These are phyloP conservation scores for Mirza zaza DNA, from an alignment of 2,113 vertebrate genomes.

Conservation along the genomic window DNA sequence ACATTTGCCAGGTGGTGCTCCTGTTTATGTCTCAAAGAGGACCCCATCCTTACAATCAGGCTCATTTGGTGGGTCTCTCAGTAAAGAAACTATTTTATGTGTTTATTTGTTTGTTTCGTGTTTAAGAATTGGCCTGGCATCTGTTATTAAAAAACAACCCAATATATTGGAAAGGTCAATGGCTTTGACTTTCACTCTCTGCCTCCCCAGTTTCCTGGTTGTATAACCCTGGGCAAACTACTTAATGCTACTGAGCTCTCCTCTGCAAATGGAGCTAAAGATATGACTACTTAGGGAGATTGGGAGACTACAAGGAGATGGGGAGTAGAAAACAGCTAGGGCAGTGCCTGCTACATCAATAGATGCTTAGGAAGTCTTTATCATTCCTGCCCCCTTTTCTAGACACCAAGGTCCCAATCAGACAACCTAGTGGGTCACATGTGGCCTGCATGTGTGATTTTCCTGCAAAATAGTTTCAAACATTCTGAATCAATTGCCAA, in stretches of 20 bases:
- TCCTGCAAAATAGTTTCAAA: neutral
- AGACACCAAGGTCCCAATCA: neutral
- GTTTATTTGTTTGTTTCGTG: neutral
- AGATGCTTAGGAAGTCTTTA: neutral
- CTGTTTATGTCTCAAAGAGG: neutral
- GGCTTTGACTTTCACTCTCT: conserved; percentile 1
- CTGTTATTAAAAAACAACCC: neutral
- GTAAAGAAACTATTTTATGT: neutral
- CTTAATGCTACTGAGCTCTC: neutral
- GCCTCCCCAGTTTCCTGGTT: neutral
- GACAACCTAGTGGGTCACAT: neutral
- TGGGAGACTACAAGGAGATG: too few relatives aligned
- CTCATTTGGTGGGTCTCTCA: neutral
- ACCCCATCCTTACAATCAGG: neutral
- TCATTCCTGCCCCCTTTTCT: neutral
- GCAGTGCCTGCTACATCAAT: too few relatives aligned
- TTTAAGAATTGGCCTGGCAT: neutral
- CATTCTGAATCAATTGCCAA: neutral
- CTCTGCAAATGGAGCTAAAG: neutral
- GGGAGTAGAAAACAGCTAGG: neutral
- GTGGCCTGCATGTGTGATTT: neutral
- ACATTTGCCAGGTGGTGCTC: neutral
- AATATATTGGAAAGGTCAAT: neutral
- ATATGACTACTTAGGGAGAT: neutral
- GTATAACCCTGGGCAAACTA: neutral